Conservation (phyloP, 2,797 vertebrate species). For the Vespertilio murinus region DNA sequence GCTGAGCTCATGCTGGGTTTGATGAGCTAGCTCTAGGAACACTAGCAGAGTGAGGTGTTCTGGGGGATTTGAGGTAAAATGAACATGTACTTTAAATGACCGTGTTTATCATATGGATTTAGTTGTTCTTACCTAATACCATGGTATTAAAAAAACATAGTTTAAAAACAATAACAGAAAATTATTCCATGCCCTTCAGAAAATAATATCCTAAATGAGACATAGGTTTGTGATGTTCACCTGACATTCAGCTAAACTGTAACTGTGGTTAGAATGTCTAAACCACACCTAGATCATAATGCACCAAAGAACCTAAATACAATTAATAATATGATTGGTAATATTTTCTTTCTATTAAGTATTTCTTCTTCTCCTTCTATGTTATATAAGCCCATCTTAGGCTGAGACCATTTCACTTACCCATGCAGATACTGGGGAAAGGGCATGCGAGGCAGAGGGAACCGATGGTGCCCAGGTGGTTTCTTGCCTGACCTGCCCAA, state of each 20-base stretch:
- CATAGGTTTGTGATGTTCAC: neutral
- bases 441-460: neutral
- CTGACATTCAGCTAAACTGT: neutral
- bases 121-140: neutral
- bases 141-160: neutral
- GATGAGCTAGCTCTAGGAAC: neutral
- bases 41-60: neutral
- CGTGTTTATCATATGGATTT: neutral
- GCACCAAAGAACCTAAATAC: neutral
- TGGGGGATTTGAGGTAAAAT: neutral
- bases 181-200: conserved; percentile 9
- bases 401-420: neutral
- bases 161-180: neutral
- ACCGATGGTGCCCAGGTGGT: neutral
- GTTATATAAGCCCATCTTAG: neutral
- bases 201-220: neutral
- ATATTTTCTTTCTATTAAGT: neutral
- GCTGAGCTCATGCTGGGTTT: neutral
- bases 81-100: neutral
- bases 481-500: neutral
- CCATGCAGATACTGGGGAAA: neutral
- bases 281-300: neutral
- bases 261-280: neutral
- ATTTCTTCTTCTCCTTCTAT: neutral
- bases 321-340: neutral